Evolutionary conservation across 1,140 invertebrate species (phyloP).

Genomic region (Brachionus koreanus): DNA sequence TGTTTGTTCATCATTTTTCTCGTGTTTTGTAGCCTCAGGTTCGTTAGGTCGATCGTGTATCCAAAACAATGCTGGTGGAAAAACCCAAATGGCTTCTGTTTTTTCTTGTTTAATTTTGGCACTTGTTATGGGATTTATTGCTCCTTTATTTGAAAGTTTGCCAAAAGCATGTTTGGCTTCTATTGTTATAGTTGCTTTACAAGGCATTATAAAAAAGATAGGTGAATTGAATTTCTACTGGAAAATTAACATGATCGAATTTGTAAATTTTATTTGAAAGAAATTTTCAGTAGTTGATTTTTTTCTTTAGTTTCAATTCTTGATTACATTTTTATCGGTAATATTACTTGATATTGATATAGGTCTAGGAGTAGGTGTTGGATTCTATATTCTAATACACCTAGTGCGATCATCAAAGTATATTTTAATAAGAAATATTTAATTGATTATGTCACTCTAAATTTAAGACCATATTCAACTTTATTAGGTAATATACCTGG

Average conservation of each 20-base stretch:
- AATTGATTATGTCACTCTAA: too few species aligned
- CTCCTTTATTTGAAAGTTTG: constrained; percentile 56
- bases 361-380: constrained; percentile 49
- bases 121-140: constrained; percentile 60
- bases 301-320: constrained; percentile 47
- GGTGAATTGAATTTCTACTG: constrained; percentile 51
- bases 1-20: constrained; percentile 60
- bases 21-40: constrained; percentile 61
- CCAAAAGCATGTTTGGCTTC: constrained; percentile 54
- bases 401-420: constrained; percentile 58
- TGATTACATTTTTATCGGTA: constrained; percentile 44
- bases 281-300: background rate
- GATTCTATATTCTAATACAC: constrained; percentile 44
- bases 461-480: constrained; percentile 24
- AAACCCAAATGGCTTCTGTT: constrained; percentile 53
- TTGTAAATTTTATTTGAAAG: background rate
- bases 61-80: constrained; percentile 59
- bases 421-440: constrained; percentile 45
- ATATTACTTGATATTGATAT: constrained; percentile 45
- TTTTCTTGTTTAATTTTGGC: constrained; percentile 53
- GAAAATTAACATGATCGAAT: constrained; percentile 55
- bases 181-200: constrained; percentile 61
- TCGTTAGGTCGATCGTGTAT: constrained; percentile 61
- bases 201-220: constrained; percentile 58
- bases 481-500: constrained; percentile 40